These are phyloP conservation scores for Bufo bufo DNA, from an alignment of 2,113 vertebrate species.

Conservation along the genomic window DNA sequence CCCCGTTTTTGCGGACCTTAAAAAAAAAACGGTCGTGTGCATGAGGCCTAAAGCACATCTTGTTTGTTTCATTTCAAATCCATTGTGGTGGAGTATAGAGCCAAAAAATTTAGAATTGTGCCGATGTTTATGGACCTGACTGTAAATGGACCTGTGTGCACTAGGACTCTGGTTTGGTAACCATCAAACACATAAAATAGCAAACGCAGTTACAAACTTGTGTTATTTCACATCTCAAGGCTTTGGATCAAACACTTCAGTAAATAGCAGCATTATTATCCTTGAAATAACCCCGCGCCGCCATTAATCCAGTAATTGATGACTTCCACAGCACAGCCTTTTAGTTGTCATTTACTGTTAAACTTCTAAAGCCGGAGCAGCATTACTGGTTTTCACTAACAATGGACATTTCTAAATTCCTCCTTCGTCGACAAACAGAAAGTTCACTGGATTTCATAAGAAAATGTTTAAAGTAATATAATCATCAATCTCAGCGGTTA, in stretches of 20 bases:
- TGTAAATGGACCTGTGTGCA: no score
- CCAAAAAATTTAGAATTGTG: no score
- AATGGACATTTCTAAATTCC: background rate
- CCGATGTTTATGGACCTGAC: no score
- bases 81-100: no score
- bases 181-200: background rate
- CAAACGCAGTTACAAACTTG: background rate
- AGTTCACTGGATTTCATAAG: background rate
- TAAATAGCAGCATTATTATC: slow-evolving; percentile 20
- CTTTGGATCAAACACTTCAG: background rate
- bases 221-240: background rate
- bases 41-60: no score
- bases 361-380: slow-evolving; percentile 12
- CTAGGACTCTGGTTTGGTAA: no score
- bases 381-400: slow-evolving; percentile 8
- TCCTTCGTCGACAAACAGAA: background rate
- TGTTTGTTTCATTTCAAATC: no score
- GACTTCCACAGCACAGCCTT: background rate
- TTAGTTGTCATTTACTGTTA: slow-evolving; percentile 5
- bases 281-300: background rate
- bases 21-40: no score
- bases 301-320: slow-evolving; percentile 31
- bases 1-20: no score
- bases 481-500: background rate
- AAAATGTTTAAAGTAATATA: background rate